Conservation (phyloP, 2,113 vertebrate genomes). For the Climacteris rufus region DNA sequence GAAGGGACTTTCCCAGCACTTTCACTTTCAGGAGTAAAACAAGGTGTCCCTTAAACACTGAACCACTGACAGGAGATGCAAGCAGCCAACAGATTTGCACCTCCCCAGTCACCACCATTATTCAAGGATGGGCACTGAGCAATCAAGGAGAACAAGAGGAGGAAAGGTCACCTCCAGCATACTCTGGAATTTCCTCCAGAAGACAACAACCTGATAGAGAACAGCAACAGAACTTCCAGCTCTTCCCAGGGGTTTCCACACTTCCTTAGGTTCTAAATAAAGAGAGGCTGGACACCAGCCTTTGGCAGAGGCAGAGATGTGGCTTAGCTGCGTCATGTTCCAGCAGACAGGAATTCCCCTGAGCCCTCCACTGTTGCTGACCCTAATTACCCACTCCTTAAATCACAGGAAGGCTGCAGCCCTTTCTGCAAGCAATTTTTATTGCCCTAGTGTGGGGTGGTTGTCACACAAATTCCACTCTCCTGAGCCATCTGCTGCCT, state of each 20-base stretch:
- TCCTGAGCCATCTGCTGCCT: neutral
- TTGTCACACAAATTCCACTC: fast-evolving
- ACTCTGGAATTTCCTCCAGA: neutral
- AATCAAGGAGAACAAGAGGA: neutral
- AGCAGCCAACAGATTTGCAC: neutral
- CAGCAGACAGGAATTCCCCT: neutral
- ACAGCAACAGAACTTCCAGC: neutral
- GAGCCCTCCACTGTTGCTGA: neutral
- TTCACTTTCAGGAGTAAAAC: neutral
- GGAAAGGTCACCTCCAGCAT: neutral
- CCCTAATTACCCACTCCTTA: neutral
- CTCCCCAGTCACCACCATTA: neutral
- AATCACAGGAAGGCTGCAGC: neutral
- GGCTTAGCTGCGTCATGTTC: neutral
- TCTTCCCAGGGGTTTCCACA: neutral
- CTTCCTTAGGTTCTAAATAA: neutral
- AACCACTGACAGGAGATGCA: neutral
- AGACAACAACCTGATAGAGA: neutral
- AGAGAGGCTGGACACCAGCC: neutral
- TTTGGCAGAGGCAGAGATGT: neutral
- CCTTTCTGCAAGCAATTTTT: neutral
- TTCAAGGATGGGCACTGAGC: neutral
- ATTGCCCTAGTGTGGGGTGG: neutral
- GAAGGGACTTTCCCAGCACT: neutral
- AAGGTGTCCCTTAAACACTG: neutral